phyloP scores from a whole-genome alignment of 2,888 invertebrate species.

The Meloe dianella region DNA sequence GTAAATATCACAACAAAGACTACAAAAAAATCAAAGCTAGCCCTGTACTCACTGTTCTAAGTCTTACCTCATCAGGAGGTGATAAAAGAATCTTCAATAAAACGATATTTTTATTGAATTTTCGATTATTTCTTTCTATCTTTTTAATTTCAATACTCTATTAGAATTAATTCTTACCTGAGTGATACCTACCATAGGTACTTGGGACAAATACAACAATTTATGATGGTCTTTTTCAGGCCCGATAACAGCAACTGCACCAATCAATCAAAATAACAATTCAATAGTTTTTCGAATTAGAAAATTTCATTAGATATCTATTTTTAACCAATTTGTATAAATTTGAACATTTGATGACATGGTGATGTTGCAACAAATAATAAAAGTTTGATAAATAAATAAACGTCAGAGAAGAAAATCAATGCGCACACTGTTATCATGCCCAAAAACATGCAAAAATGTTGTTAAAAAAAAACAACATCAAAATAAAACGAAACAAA shows the following conservation, averaged over 20 bases:
- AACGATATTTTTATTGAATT: slow-evolving; percentile 29
- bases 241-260: slow-evolving; percentile 63
- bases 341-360: slow-evolving; percentile 9
- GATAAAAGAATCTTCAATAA: slow-evolving; percentile 49
- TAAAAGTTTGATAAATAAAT: slow-evolving; percentile 9
- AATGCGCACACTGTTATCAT: slow-evolving; percentile 17
- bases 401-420: slow-evolving; percentile 12
- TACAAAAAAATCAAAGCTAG: slow-evolving; percentile 8
- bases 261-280: slow-evolving; percentile 44
- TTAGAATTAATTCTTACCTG: slow-evolving; percentile 48
- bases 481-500: slow-evolving; percentile 47
- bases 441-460: slow-evolving; percentile 10
- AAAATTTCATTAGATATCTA: slow-evolving; percentile 10
- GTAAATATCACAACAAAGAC: slow-evolving; percentile 16
- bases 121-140: slow-evolving; percentile 9
- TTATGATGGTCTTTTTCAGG: slow-evolving; percentile 65
- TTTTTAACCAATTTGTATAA: slow-evolving; percentile 15
- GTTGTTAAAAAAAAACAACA: slow-evolving; percentile 19
- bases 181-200: slow-evolving; percentile 62
- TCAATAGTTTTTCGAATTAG: slow-evolving; percentile 10
- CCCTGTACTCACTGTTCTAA: slow-evolving; percentile 45
- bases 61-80: slow-evolving; percentile 48
- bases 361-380: slow-evolving; percentile 26
- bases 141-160: background rate
- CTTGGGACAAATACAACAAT: slow-evolving; percentile 65